Base-by-base conservation (phyloP, 2,797 vertebrate species). In the Rhynchonycteris naso region DNA sequence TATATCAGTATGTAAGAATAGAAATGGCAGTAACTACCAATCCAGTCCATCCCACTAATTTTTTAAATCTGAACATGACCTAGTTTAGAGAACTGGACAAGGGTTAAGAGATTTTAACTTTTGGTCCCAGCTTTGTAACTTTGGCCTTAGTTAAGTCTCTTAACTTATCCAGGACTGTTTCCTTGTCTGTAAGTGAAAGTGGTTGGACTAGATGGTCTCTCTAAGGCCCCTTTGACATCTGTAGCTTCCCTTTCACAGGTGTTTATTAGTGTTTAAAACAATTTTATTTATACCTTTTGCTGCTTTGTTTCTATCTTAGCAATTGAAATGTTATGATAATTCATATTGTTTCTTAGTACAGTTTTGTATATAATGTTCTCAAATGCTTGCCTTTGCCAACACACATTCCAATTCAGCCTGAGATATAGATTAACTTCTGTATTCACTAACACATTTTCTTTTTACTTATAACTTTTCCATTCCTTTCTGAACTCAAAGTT, bases 111-210 rank as follows among this genome's bases (percentile, higher is more conserved):
- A 93, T 91, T 91, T 85, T 4, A 74, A 30, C 35, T 91, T 95
- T 95, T 63, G 74, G 68, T 88, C 24, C 65, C 54, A 71, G n/a
- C 61, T 94, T n/a, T 92, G 18, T 72, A 80, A 7, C 54, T 92
- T 54, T 81, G 89, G 88, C 90, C 50, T 88, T 79, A 90, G 65
- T 58, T 9, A 94, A 76, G 59, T 96, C 82, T 95, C 47, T 93
- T 90, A 84, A 81, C 59, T 95, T 94, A 88, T 68, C 43, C 56
- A 92, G 59, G 54, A 19, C 56, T 95, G 81, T 90, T 96, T 97
- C 69, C 88, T 92, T 97, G 75, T 90, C 61, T 86, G 69, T 96
- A 86, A 95, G 85, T 88, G 75, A 89, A 92, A 92, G n/a, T 72
- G 30, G 12, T 74, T 96, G 92, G 78, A 94, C 76, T 93, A 78